Percentiles rank a stretch among this genome's conserved stretches.
Evolutionary conservation across 35 echinoderm and acorn worm species (phyloP).

Genomic region (Holothuria glaberrima): DNA sequence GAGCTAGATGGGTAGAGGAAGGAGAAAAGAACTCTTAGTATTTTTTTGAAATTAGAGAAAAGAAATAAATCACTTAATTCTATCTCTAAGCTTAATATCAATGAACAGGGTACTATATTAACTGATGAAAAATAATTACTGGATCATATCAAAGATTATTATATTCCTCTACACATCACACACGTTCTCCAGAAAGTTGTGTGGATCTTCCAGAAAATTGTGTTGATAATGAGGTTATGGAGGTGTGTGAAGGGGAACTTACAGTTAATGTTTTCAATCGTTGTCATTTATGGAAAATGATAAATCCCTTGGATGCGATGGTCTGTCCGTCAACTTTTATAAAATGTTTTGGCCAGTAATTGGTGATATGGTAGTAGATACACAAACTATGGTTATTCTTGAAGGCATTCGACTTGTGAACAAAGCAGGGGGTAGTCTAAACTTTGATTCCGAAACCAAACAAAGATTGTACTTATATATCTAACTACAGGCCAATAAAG

Average conservation of each 20-base stretch:
- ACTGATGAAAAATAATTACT: background rate
- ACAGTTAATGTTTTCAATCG: background rate
- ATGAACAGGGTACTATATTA: background rate
- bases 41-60: background rate
- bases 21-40: background rate
- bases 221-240: background rate
- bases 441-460: conserved; percentile 14
- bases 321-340: background rate
- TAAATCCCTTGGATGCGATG: background rate
- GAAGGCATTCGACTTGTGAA: background rate
- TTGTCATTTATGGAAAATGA: background rate
- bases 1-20: conserved; percentile 10
- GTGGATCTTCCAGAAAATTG: background rate
- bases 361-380: background rate
- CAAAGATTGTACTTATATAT: too few species aligned
- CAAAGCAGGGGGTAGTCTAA: conserved; percentile 6
- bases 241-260: background rate
- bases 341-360: background rate
- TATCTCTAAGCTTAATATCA: background rate
- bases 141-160: conserved; percentile 6
- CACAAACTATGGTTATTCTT: background rate
- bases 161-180: background rate
- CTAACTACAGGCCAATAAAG: too few species aligned
- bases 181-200: too few species aligned
- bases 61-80: background rate